Evolutionary conservation across 2,888 invertebrate species (phyloP).

Genomic region (Apamea epomidion): DNA sequence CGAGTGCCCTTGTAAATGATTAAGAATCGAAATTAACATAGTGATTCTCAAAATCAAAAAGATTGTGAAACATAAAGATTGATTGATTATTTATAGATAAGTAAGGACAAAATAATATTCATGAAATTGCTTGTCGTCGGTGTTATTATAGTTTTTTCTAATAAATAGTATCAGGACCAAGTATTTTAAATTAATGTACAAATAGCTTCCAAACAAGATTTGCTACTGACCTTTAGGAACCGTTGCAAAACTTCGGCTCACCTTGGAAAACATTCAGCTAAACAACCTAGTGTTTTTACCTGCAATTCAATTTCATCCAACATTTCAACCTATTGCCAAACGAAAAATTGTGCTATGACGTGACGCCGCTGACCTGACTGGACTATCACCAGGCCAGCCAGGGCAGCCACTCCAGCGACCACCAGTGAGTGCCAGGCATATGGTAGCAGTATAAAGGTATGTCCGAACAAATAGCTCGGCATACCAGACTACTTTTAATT

Average conservation of each 20-base stretch:
- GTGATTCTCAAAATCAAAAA: background rate
- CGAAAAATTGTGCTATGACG: background rate
- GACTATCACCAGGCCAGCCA: too few relatives aligned
- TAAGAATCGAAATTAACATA: background rate
- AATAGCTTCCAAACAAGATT: constrained; percentile 19
- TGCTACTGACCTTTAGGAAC: constrained; percentile 25
- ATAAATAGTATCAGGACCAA: background rate
- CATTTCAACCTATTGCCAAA: background rate
- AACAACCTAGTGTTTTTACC: background rate
- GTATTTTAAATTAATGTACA: background rate
- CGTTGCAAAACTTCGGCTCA: constrained; percentile 8
- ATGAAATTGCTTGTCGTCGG: background rate
- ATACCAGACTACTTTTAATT: background rate
- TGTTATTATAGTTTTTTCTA: background rate
- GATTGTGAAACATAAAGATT: constrained; percentile 2
- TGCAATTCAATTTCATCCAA: background rate
- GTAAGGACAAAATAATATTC: background rate
- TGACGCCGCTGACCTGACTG: background rate
- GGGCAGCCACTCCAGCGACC: background rate
- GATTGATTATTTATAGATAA: background rate
- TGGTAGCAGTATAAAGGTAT: background rate
- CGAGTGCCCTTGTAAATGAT: constrained; percentile 11
- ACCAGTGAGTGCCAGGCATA: background rate
- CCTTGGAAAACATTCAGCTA: constrained; percentile 16
- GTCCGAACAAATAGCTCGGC: background rate